Conservation (phyloP, 2,113 vertebrate species). For the Oreochromis tanganicae region DNA sequence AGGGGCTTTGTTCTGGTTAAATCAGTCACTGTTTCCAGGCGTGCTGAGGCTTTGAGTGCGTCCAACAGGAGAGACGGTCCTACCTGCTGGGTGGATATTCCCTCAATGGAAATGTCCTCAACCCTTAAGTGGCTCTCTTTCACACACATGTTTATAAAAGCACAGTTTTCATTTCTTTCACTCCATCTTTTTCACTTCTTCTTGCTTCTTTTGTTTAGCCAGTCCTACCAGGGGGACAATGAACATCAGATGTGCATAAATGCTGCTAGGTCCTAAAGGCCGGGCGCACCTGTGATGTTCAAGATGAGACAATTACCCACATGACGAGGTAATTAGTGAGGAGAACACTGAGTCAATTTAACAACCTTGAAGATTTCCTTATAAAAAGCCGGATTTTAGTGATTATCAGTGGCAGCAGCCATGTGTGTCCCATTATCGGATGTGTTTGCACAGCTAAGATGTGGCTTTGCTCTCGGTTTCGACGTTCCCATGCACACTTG, state of each 20-base stretch:
- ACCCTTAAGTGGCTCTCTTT: neutral
- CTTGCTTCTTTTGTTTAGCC: neutral
- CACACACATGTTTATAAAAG: neutral
- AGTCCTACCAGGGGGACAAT: conserved; percentile 33
- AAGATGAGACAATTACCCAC: conserved; percentile 42
- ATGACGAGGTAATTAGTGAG: conserved; percentile 46
- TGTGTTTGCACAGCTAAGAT: conserved; percentile 11
- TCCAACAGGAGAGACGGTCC: conserved; percentile 18
- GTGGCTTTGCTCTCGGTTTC: conserved; percentile 1
- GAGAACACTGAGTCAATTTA: conserved; percentile 21
- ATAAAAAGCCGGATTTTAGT: conserved; percentile 6
- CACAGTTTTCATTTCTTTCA: neutral
- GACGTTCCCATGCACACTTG: neutral
- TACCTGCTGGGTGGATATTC: conserved; percentile 22
- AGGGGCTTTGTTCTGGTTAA: neutral
- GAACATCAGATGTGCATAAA: conserved; percentile 61
- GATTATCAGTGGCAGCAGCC: conserved; percentile 40
- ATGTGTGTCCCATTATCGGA: conserved; percentile 57
- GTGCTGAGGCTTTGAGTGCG: neutral
- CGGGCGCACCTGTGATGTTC: conserved; percentile 45
- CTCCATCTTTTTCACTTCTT: neutral
- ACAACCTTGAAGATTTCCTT: conserved; percentile 35
- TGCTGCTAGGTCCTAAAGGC: conserved; percentile 27
- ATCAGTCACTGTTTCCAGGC: conserved; percentile 23
- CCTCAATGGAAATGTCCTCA: conserved; percentile 10